phyloP scores from a whole-genome alignment of 2,888 invertebrate genomes.

The Seira musarum region DNA sequence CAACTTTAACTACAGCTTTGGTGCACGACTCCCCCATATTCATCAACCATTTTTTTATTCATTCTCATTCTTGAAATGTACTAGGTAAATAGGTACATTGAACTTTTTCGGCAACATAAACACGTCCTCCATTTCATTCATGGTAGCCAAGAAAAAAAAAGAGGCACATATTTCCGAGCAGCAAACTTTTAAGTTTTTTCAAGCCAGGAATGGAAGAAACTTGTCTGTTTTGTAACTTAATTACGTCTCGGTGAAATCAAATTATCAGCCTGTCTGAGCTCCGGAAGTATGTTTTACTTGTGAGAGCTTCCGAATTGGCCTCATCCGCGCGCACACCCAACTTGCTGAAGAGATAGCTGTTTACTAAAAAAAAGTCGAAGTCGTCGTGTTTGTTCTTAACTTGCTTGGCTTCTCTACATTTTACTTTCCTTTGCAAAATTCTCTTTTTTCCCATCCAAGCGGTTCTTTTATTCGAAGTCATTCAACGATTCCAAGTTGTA shows the following conservation, averaged over 20 bases:
- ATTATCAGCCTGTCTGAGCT: slow-evolving; percentile 54
- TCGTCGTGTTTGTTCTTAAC: too few relatives aligned
- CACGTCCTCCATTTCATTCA: not conserved
- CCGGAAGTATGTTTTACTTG: slow-evolving; percentile 50
- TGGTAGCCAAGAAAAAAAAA: too few relatives aligned
- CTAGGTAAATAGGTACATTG: not conserved
- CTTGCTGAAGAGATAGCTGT: too few relatives aligned
- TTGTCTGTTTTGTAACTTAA: slow-evolving; percentile 53
- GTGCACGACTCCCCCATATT: not conserved
- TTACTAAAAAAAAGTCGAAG: too few relatives aligned
- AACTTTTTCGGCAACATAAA: not conserved
- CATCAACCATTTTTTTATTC: not conserved
- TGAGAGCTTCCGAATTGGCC: slow-evolving; percentile 42
- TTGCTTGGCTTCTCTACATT: too few relatives aligned
- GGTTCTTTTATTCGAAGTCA: not conserved
- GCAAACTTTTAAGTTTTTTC: slow-evolving; percentile 25
- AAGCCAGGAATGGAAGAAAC: slow-evolving; percentile 18
- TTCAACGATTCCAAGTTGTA: not conserved
- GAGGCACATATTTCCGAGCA: too few relatives aligned
- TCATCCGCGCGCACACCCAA: slow-evolving; percentile 31
- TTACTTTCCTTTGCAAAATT: not conserved
- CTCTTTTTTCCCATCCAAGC: too few relatives aligned
- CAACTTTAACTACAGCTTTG: too few relatives aligned
- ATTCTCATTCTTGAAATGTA: too few relatives aligned
- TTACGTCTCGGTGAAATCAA: slow-evolving; percentile 53